Percentiles rank a stretch among this genome's conserved stretches.
Conservation (phyloP, 2,113 vertebrate species). For the Rhodinocichla rosea region DNA sequence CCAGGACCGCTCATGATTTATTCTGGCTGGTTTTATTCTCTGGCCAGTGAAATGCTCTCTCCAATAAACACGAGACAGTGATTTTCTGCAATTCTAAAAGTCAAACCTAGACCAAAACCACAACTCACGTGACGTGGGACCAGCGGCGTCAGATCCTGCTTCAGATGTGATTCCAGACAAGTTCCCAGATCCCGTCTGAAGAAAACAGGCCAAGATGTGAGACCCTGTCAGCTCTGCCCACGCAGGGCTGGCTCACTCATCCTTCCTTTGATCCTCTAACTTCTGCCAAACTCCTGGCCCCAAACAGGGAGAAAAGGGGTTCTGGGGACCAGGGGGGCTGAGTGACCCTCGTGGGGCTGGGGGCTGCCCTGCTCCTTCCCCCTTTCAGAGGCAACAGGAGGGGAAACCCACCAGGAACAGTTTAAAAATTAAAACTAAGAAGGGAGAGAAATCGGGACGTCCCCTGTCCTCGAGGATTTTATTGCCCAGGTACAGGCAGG, state of each 20-base stretch:
- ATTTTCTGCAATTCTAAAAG: slow-evolving; percentile 24
- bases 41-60: neutral
- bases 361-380: neutral
- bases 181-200: neutral
- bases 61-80: neutral
- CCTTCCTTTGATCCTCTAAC: neutral
- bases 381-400: neutral
- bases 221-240: neutral
- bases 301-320: neutral
- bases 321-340: neutral
- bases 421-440: neutral
- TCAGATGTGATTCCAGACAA: neutral
- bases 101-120: slow-evolving; percentile 20
- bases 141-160: neutral
- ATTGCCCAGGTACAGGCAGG: neutral
- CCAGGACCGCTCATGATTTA: neutral
- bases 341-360: neutral
- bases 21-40: neutral
- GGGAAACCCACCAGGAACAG: neutral
- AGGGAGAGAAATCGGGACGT: neutral
- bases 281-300: neutral
- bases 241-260: neutral
- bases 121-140: neutral
- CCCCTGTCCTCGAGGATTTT: neutral
- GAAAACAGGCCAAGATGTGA: neutral